These are phyloP conservation scores for Loripinus fragilis DNA, from an alignment of 2,888 invertebrate genomes.

Conservation along the genomic window DNA sequence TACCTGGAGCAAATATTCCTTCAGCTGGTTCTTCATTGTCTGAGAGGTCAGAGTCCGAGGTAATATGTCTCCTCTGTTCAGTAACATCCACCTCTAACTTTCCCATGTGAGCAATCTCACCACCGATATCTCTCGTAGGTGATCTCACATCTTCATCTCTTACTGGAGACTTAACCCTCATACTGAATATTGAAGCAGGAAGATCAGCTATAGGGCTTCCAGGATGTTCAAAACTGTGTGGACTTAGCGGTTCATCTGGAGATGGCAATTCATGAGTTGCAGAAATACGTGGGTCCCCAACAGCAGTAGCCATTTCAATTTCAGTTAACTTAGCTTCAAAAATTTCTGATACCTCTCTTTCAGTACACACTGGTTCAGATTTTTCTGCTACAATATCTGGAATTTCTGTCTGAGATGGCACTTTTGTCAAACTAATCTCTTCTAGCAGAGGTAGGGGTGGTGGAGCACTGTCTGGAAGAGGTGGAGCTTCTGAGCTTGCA, in stretches of 20 bases:
- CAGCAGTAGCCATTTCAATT: slow-evolving; percentile 7
- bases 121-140: slow-evolving; percentile 37
- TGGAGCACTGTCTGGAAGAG: slow-evolving; percentile 70
- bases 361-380: not conserved
- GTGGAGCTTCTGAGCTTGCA: slow-evolving; percentile 68
- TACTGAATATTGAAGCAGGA: slow-evolving; percentile 54
- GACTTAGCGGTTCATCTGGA: slow-evolving; percentile 18
- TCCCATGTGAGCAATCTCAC: slow-evolving; percentile 25
- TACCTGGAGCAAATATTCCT: slow-evolving; percentile 70
- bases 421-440: not conserved
- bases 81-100: slow-evolving; percentile 50
- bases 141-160: slow-evolving; percentile 42
- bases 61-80: slow-evolving; percentile 38
- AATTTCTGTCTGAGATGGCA: slow-evolving; percentile 38
- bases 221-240: slow-evolving; percentile 19
- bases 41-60: slow-evolving; percentile 64
- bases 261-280: not conserved
- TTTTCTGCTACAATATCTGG: slow-evolving; percentile 32
- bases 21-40: slow-evolving; percentile 57
- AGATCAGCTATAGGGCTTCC: slow-evolving; percentile 50
- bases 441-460: slow-evolving; percentile 52
- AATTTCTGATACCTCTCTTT: slow-evolving; percentile 8
- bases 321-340: not conserved
- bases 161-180: slow-evolving; percentile 55
- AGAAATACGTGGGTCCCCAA: not conserved